Evolutionary conservation across 2,888 invertebrate species (phyloP).

Genomic region (Sussaba pulchella): DNA sequence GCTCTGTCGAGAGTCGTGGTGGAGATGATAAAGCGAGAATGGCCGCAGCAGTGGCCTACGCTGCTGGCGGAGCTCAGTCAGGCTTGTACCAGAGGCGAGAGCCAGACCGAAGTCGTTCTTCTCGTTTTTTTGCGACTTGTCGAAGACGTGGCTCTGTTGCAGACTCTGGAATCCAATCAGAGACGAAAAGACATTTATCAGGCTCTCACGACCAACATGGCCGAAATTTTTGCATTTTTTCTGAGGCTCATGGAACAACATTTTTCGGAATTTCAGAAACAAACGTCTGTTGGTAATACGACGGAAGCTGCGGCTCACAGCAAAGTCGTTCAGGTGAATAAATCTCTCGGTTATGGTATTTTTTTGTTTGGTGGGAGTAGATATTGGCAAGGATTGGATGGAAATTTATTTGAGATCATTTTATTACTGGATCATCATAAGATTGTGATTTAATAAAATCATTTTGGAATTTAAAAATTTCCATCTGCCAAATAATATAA

Average conservation of each 20-base stretch:
- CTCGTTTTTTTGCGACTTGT: conserved; percentile 95
- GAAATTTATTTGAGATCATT: too few relatives aligned
- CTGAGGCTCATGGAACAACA: conserved; percentile 92
- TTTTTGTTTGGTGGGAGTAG: too few relatives aligned
- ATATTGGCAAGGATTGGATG: too few relatives aligned
- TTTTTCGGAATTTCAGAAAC: conserved; percentile 90
- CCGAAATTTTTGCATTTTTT: conserved; percentile 94
- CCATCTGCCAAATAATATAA: too few relatives aligned
- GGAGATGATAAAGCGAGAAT: conserved; percentile 98
- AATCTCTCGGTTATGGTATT: background rate
- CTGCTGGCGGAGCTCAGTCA: conserved; percentile 93
- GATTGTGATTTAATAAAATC: too few relatives aligned
- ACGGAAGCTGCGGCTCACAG: conserved; percentile 90
- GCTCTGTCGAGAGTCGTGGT: conserved; percentile 96
- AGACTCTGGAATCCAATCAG: conserved; percentile 95
- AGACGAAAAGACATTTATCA: conserved; percentile 96
- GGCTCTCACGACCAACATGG: conserved; percentile 94
- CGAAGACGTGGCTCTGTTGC: conserved; percentile 96
- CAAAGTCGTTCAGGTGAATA: conserved; percentile 89
- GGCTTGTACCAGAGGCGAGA: conserved; percentile 93
- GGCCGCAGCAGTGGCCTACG: conserved; percentile 98
- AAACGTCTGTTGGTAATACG: conserved; percentile 87
- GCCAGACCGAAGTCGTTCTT: conserved; percentile 95
- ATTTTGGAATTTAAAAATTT: too few relatives aligned
- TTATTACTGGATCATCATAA: too few relatives aligned